Percentiles rank a stretch among this genome's conserved stretches.
Evolutionary conservation across 2,888 invertebrate species (phyloP).

Genomic region (Eristalis tenax): DNA sequence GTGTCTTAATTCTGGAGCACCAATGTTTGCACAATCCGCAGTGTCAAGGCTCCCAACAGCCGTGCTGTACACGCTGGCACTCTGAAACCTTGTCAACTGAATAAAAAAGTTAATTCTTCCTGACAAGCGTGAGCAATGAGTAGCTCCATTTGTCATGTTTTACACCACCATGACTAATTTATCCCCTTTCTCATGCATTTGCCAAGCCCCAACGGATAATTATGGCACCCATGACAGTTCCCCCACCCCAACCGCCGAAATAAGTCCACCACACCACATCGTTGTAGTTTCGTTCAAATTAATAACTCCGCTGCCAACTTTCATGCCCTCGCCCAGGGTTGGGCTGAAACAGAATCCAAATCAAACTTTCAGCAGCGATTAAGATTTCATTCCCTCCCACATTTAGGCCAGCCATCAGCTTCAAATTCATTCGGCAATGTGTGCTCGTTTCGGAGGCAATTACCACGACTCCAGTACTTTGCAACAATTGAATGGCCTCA

Average conservation of each 20-base stretch:
- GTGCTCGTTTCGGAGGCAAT: background rate
- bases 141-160: background rate
- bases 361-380: constrained; percentile 21
- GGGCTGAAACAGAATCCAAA: background rate
- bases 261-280: background rate
- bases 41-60: too few species aligned
- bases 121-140: background rate
- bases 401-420: constrained; percentile 1
- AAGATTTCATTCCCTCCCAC: background rate
- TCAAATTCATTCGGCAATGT: background rate
- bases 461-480: constrained; percentile 4
- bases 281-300: background rate
- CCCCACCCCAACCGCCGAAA: background rate
- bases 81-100: background rate
- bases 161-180: background rate
- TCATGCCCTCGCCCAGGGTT: constrained; percentile 7
- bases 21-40: too few species aligned
- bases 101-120: background rate
- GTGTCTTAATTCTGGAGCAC: too few species aligned
- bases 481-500: constrained; percentile 42
- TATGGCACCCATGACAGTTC: background rate
- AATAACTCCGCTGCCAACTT: constrained; percentile 17
- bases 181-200: background rate
- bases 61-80: background rate
- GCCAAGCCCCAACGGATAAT: background rate